These are phyloP conservation scores for Syngnathoides biaculeatus DNA, from an alignment of 2,113 vertebrate species.

Conservation along the genomic window DNA sequence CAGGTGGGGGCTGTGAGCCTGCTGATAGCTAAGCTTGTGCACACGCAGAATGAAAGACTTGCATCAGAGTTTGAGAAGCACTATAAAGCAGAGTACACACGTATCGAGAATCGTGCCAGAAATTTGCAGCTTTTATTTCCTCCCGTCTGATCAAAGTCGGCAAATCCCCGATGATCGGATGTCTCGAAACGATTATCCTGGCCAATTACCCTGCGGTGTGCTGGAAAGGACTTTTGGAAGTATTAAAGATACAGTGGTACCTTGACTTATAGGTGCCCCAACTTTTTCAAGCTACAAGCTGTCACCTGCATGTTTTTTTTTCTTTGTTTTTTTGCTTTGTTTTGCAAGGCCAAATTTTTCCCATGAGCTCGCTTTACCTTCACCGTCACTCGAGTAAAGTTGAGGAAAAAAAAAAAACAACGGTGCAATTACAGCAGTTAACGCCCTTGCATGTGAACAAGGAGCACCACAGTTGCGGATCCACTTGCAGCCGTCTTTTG, in stretches of 20 bases:
- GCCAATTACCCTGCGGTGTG: background rate
- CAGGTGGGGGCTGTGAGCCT: slow-evolving; percentile 53
- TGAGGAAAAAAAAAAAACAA: background rate
- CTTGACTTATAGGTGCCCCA: background rate
- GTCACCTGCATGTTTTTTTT: no score
- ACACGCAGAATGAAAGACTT: slow-evolving; percentile 21
- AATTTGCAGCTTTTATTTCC: background rate
- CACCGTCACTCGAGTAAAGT: no score
- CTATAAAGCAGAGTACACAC: slow-evolving; percentile 13
- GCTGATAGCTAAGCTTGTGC: slow-evolving; percentile 63
- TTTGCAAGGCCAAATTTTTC: background rate
- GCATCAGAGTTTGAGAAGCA: slow-evolving; percentile 25
- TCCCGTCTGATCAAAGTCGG: background rate
- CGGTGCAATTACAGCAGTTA: background rate
- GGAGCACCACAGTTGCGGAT: no score
- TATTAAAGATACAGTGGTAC: background rate
- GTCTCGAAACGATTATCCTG: background rate
- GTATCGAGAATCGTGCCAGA: background rate
- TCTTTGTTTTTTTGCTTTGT: background rate
- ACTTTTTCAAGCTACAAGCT: no score
- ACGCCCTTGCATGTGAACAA: no score
- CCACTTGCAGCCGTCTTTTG: no score
- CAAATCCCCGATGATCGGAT: background rate
- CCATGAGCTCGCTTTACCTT: no score
- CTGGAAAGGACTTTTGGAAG: no score